Base-by-base conservation (phyloP, 1,140 invertebrate genomes). In the Achroia grisella region DNA sequence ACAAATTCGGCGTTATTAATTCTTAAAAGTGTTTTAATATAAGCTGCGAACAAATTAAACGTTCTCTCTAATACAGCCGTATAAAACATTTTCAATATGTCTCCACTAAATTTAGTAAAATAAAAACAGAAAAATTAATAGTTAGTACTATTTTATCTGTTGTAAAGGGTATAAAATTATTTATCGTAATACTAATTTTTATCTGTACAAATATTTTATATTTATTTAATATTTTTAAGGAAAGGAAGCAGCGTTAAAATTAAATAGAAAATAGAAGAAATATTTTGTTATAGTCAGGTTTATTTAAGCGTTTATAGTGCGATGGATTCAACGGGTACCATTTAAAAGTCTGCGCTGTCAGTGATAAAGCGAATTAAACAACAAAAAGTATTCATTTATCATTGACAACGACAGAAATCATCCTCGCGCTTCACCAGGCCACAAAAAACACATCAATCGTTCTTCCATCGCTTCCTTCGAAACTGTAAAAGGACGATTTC, bases 291-390 rank as follows among this genome's bases (percentile, higher is more conserved):
- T 43, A 43, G 27, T 60, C n/a, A 23, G 2, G 61, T 59, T 62
- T 55, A 56, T 53, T 51, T 35, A 49, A 43, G 35, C 35, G 5
- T 37, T 48, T 62, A 59, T 54, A 80, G 76, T 79, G 79, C 73
- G 68, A 64, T 56, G 71, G 77, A 70, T 79, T 81, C 68, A 75
- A 75, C 74, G 56, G 78, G 80, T 71, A 80, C 72, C 35, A 48
- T 43, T 70, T 64, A 66, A 52, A 52, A 23, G 17, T 37, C 44
- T 52, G 59, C 41, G 48, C 46, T 44, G 61, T 62, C 63, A 65
- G 52, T 56, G 60, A 70, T 71, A 71, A 78, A 68, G 41, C 28
- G 59, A 23, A 10, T 47, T 13, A 32, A 48, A 17, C 49, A 48
- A 46, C 41, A 44, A 47, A 39, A 48, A 32, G 43, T 32, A 41